Evolutionary conservation across 2,888 invertebrate genomes (phyloP).

Genomic region (Rosalia funebris): DNA sequence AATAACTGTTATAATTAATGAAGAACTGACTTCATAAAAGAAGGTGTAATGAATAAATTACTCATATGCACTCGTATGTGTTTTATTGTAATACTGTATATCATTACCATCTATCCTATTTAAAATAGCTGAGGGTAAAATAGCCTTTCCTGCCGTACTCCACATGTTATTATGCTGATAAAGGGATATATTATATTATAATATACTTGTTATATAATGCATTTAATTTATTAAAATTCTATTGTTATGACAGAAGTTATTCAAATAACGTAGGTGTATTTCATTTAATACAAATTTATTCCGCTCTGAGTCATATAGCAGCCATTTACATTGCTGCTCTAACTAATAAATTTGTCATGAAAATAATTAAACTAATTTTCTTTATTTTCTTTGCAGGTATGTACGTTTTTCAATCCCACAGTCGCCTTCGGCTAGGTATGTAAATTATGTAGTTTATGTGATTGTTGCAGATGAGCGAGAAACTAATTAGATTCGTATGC

Average conservation of each 20-base stretch:
- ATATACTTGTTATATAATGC: conserved; percentile 19
- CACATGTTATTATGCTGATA: conserved; percentile 21
- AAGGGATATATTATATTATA: conserved; percentile 26
- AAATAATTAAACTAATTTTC: conserved; percentile 40
- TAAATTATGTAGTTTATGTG: conserved; percentile 33
- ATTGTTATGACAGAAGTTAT: conserved; percentile 33
- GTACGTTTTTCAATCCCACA: conserved; percentile 33
- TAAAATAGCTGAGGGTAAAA: conserved; percentile 15
- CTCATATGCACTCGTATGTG: conserved; percentile 4
- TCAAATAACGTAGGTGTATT: conserved; percentile 39
- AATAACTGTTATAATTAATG: neutral
- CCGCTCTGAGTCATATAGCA: conserved; percentile 34
- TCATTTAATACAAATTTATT: conserved; percentile 36
- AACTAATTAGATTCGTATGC: neutral
- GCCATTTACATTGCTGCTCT: conserved; percentile 38
- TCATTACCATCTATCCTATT: conserved; percentile 15
- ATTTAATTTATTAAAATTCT: conserved; percentile 29
- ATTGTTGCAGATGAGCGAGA: conserved; percentile 20
- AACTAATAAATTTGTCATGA: conserved; percentile 44
- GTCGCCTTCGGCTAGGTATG: conserved; percentile 34
- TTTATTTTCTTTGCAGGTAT: conserved; percentile 42
- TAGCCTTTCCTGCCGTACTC: conserved; percentile 2
- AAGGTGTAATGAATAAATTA: conserved; percentile 9
- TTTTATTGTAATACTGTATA: conserved; percentile 19
- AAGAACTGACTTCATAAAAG: neutral